Base-by-base conservation (phyloP, 2,113 vertebrate species). In the Seriola dumerili region DNA sequence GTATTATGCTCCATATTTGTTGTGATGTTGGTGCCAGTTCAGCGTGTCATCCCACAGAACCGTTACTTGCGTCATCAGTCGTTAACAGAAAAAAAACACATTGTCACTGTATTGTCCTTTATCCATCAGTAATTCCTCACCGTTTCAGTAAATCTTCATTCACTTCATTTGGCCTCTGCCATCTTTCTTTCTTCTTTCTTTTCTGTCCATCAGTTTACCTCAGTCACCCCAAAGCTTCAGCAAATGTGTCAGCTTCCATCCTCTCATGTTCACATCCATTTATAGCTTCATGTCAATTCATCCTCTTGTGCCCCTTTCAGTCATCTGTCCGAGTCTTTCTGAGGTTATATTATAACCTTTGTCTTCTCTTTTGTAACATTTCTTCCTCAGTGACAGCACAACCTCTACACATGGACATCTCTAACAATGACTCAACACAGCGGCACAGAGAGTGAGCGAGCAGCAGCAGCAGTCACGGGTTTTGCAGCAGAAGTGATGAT, bases 371-470 rank as follows among this genome's bases (percentile, higher is more conserved):
- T 70, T 19, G 58, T 34, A 72, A 64, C 65, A 66, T 73, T 46
- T 52, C 55, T 64, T 75, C 63, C 69, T 79, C 58, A 62, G 13
- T 80, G 54, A 57, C 55, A 68, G 65, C 69, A 54, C 42, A 5
- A 46, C 52, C 58, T 78, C 55, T 23, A 7, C 84, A 88, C 88
- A 89, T 85, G 87, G 76, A 40, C 86, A 92, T 89, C 87, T 59
- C 88, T 52, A 5, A 76, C 96, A 96, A 96, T 96, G 94, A 89
- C 83, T 90, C 87, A 87, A 84, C 77, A 85, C 69, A 85, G 68
- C 61, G 66, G 68, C 66, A 69, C 73, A 71, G 78, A 65, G 75
- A 64, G 80, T 17, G 17, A 73, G 87, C 71, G 46, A 81, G 86
- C 83, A 86, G 76, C 72, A 89, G 84, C 89, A 89, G 85, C 81